A percentile compares a stretch with the other conserved stretches of the same genome.
These are phyloP conservation scores for Hesperia comma DNA, from an alignment of 2,888 invertebrate genomes.

Conservation along the genomic window DNA sequence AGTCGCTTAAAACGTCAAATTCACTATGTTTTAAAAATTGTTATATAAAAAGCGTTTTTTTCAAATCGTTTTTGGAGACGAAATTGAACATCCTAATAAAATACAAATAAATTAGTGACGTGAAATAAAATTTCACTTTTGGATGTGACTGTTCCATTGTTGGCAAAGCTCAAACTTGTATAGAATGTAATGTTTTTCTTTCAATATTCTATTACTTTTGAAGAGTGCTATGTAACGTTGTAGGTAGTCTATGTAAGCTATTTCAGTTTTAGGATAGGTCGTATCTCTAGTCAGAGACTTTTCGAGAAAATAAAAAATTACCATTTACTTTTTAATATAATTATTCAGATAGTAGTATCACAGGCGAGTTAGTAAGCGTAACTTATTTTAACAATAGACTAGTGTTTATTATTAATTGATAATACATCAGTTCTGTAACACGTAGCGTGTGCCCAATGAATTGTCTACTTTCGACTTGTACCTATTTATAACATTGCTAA, in stretches of 20 bases:
- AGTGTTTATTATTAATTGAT: slow-evolving; percentile 59
- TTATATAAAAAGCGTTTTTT: not conserved
- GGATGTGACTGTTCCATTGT: slow-evolving; percentile 61
- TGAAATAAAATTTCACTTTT: slow-evolving; percentile 78
- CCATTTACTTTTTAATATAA: slow-evolving; percentile 80
- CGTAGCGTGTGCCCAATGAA: slow-evolving; percentile 26
- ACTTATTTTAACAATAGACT: slow-evolving; percentile 62
- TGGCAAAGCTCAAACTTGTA: slow-evolving; percentile 80
- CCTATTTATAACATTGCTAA: too few species aligned
- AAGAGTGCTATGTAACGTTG: slow-evolving; percentile 77
- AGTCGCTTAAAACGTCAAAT: not conserved
- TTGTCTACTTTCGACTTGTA: not conserved
- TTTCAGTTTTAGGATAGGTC: slow-evolving; percentile 75
- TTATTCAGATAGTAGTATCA: slow-evolving; percentile 68
- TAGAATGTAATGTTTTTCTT: slow-evolving; percentile 58
- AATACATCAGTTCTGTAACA: slow-evolving; percentile 58
- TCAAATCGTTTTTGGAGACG: slow-evolving; percentile 5
- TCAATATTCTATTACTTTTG: slow-evolving; percentile 64
- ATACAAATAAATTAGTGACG: slow-evolving; percentile 43
- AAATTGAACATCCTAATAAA: slow-evolving; percentile 16
- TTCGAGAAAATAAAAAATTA: slow-evolving; percentile 70
- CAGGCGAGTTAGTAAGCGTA: slow-evolving; percentile 73
- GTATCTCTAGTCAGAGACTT: slow-evolving; percentile 83
- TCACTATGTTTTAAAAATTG: not conserved
- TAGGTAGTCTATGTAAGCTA: slow-evolving; percentile 67